Conservation (phyloP, 2,888 invertebrate genomes). For the Beris morrisii region DNA sequence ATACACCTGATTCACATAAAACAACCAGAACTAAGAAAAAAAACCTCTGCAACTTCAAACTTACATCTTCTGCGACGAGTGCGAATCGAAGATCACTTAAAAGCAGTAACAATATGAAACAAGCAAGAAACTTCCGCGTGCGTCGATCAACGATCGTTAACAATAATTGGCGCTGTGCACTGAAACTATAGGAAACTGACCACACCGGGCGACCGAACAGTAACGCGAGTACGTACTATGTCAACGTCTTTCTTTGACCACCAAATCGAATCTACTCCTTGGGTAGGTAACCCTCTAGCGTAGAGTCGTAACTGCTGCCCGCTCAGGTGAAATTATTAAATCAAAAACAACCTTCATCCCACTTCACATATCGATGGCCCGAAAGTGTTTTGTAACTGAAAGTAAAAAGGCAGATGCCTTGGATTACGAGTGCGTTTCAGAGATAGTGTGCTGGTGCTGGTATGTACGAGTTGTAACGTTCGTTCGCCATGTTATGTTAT, state of each 20-base stretch:
- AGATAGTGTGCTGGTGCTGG: too few species aligned
- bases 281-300: too few species aligned
- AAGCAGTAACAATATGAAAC: background rate
- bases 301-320: too few species aligned
- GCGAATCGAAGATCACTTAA: constrained; percentile 12
- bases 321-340: constrained; percentile 2
- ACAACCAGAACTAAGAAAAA: constrained; percentile 16
- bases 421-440: too few species aligned
- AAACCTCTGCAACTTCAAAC: constrained; percentile 2
- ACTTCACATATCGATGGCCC: constrained; percentile 1
- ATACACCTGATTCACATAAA: background rate
- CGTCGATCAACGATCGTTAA: background rate
- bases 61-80: constrained; percentile 17
- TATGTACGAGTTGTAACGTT: too few species aligned
- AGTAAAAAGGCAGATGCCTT: too few species aligned
- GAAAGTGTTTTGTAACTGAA: background rate
- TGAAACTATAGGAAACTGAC: too few species aligned
- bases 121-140: constrained; percentile 15
- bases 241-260: too few species aligned
- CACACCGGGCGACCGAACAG: too few species aligned
- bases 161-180: too few species aligned
- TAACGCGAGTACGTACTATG: too few species aligned
- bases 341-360: constrained; percentile 7
- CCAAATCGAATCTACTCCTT: too few species aligned
- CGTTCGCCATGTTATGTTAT: background rate